Conservation (phyloP, 2,797 vertebrate species). For the Megalops cyprinoides region DNA sequence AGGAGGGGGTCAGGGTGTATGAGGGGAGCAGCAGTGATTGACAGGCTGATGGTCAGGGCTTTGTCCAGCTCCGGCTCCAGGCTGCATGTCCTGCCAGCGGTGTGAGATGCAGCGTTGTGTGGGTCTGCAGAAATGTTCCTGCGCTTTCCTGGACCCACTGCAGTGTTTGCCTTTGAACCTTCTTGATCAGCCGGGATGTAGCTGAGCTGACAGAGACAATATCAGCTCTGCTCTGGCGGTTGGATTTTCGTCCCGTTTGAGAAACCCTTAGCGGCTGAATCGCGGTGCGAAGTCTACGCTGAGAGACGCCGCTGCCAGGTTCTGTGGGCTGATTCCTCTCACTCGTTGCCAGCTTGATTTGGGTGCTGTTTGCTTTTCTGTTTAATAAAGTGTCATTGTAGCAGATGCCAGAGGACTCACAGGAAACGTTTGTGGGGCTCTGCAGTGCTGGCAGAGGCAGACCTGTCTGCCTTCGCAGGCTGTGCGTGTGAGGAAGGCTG, state of each 20-base stretch:
- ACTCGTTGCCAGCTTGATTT: conserved; percentile 35
- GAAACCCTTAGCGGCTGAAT: too few relatives aligned
- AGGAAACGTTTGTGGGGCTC: conserved; percentile 41
- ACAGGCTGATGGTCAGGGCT: neutral
- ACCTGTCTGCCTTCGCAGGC: conserved; percentile 7
- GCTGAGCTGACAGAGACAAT: too few relatives aligned
- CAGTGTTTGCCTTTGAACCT: too few relatives aligned
- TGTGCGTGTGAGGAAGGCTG: neutral
- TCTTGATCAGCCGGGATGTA: too few relatives aligned
- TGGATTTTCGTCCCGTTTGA: too few relatives aligned
- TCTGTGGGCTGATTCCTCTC: conserved; percentile 35
- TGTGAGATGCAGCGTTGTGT: too few relatives aligned
- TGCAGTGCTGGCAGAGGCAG: conserved; percentile 38
- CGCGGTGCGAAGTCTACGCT: conserved; percentile 18
- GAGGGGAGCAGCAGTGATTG: too few relatives aligned
- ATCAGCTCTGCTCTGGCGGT: too few relatives aligned
- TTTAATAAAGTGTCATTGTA: conserved; percentile 50
- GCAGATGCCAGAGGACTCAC: conserved; percentile 49
- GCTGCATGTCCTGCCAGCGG: too few relatives aligned
- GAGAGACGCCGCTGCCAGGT: conserved; percentile 34
- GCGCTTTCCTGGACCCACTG: too few relatives aligned
- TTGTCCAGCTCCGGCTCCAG: neutral
- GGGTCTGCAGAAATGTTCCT: too few relatives aligned
- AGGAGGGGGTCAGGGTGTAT: neutral
- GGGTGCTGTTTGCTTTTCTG: conserved; percentile 43